Base-by-base conservation (phyloP, 2,113 vertebrate species). In the Aspiorhynchus laticeps region DNA sequence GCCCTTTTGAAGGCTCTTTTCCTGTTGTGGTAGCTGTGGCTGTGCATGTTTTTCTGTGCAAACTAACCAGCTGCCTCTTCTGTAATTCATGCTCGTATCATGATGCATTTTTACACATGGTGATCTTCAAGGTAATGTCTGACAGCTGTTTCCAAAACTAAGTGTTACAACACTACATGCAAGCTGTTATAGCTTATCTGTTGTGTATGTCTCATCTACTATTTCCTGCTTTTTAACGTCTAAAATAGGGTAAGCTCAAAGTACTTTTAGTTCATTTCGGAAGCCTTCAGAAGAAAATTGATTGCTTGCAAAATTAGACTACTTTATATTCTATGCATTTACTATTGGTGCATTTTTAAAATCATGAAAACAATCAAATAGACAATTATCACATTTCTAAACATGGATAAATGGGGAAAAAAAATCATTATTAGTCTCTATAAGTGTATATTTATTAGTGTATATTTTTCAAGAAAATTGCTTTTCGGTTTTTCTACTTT, bases 11-110 rank as follows among this genome's bases (percentile, higher is more conserved):
- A 28, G 5, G n/a, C 59, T 26, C 28, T 46, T 38, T 73, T 84
- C 65, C 67, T 84, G 31, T 46, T 56, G 83, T 84, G 80, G 80
- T 33, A 31, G 7, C 8, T 69, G 63, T 83, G 83, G 83, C 41
- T 53, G 12, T n/a, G 28, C 63, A 33, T 83, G 69, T 53, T 84
- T 73, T 41, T 26, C 12, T 74, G 21, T 71, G 63, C 43, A 67
- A 83, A 71, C 63, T 33, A n/a, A 51, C 33, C 21, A 56, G 24
- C 28, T 84, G 67, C 48, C n/a, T 51, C 31, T 61, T 38, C 5
- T 61, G 51, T 5, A 15, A 6, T 59, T 19, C 31, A 61, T 12
- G 31, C 26, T 33, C 17, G 19, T 17, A 24, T n/a, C 19, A 48
- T 51, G 5, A 14, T 28, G 48, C n/a, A 26, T 51, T 77, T 24